A percentile compares a stretch with the other conserved stretches of the same genome.
Conservation (phyloP, 2,797 vertebrate genomes). For the Phataginus tricuspis region DNA sequence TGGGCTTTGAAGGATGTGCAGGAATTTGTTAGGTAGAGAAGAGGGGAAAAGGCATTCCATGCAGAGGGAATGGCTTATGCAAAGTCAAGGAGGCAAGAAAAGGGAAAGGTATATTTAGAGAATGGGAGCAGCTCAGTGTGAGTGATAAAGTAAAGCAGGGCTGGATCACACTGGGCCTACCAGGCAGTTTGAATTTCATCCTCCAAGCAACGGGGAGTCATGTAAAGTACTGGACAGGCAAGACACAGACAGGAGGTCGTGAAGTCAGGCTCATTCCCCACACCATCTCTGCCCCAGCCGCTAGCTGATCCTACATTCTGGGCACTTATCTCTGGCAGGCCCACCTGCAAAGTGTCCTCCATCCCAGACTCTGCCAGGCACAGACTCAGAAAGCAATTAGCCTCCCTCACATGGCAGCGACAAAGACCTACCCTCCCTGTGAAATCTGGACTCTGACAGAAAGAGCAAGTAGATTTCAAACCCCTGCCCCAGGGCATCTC, state of each 20-base stretch:
- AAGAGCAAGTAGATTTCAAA: not conserved
- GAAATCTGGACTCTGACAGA: not conserved
- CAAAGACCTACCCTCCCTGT: not conserved
- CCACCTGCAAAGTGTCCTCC: not conserved
- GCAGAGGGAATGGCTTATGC: not conserved
- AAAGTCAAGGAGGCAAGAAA: not conserved
- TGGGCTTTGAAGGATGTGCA: not conserved
- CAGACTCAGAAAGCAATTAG: conserved; percentile 1
- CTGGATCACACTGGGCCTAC: not conserved
- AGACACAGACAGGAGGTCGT: not conserved
- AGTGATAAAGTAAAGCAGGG: not conserved
- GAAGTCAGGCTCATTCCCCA: not conserved
- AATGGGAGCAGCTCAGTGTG: not conserved
- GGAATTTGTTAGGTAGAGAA: not conserved
- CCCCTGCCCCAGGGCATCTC: not conserved
- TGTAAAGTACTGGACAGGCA: not conserved
- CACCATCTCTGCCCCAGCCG: not conserved
- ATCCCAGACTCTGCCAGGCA: not conserved
- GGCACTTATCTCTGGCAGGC: not conserved
- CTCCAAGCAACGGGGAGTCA: not conserved
- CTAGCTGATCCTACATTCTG: not conserved
- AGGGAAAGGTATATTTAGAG: not conserved
- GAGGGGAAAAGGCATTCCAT: not conserved
- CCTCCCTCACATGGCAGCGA: not conserved
- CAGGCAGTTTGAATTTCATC: not conserved